A percentile compares a stretch with the other conserved stretches of the same genome.
Conservation (phyloP, 1,140 invertebrate genomes). For the Halyomorpha halys region DNA sequence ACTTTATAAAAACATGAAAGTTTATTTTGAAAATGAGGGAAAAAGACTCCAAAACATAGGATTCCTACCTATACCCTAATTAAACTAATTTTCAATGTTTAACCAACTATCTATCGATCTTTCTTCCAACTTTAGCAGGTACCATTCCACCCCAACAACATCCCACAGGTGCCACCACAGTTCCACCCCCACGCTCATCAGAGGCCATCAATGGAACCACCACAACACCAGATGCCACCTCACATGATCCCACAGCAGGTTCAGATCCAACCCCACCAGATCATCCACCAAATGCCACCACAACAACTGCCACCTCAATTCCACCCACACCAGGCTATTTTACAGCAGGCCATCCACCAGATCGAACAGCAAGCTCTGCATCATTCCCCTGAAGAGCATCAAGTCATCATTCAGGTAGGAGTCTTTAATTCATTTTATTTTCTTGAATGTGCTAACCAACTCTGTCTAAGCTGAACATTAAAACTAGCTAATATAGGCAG, state of each 20-base stretch:
- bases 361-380: constrained; percentile 20
- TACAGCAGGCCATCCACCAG: constrained; percentile 23
- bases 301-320: constrained; percentile 25
- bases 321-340: constrained; percentile 21
- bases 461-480: too few relatives aligned
- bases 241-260: constrained; percentile 14
- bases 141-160: constrained; percentile 2
- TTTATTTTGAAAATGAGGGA: too few relatives aligned
- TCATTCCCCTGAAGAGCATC: background rate
- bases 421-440: background rate
- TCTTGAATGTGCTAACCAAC: too few relatives aligned
- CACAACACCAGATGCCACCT: constrained; percentile 20
- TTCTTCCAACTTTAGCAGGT: background rate
- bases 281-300: constrained; percentile 27
- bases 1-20: too few relatives aligned
- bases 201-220: constrained; percentile 14
- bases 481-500: too few relatives aligned
- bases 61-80: too few relatives aligned
- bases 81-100: too few relatives aligned
- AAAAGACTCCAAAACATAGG: too few relatives aligned
- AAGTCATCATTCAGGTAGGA: background rate
- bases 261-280: constrained; percentile 7
- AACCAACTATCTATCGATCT: background rate
- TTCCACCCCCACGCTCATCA: constrained; percentile 17
- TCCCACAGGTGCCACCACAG: constrained; percentile 3